Evolutionary conservation across 2,113 vertebrate genomes (phyloP).

Genomic region (Nymphicus hollandicus): DNA sequence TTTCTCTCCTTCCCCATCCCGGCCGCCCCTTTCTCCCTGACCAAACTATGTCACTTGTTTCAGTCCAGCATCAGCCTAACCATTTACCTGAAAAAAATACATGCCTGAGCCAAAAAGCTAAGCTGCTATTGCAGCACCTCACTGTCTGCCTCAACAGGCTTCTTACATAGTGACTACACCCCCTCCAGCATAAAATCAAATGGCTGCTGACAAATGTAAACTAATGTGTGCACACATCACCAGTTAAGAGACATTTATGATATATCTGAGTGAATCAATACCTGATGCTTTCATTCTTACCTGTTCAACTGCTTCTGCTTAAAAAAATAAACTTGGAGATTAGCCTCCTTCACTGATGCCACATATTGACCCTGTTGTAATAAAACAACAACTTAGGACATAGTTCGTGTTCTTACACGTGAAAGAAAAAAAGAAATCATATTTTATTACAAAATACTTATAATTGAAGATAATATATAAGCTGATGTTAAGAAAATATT

Average conservation of each 20-base stretch:
- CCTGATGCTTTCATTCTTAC: slow-evolving; percentile 63
- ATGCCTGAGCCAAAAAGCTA: not conserved
- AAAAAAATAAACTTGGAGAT: slow-evolving; percentile 87
- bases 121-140: not conserved
- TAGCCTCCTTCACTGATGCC: slow-evolving; percentile 75
- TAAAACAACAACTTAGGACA: not conserved
- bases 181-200: not conserved
- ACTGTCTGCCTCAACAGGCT: not conserved
- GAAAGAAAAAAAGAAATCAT: not conserved
- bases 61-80: not conserved
- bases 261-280: not conserved
- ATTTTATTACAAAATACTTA: not conserved
- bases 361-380: slow-evolving; percentile 82
- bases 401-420: not conserved
- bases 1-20: too few relatives aligned
- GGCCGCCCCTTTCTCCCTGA: not conserved
- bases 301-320: slow-evolving; percentile 81
- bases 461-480: not conserved
- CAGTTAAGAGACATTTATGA: not conserved
- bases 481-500: not conserved
- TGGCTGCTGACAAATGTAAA: not conserved
- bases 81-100: not conserved
- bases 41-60: not conserved
- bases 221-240: not conserved
- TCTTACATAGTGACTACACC: not conserved